phyloP scores from a whole-genome alignment of 2,888 invertebrate species.

The Drosophila stalkeri region DNA sequence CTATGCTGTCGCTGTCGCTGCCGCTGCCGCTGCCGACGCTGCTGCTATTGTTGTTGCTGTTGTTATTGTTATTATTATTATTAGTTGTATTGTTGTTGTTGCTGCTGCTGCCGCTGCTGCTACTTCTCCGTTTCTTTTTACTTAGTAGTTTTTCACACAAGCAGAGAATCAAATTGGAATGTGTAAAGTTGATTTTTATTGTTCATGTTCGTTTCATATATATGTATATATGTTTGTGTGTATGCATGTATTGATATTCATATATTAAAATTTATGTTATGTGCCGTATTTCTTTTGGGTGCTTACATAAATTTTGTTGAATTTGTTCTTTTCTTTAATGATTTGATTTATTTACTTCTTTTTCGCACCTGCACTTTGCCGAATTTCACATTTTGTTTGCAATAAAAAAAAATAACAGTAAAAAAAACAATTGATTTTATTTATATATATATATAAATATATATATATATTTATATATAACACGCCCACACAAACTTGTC shows the following conservation, averaged over 20 bases:
- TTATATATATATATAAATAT: not conserved
- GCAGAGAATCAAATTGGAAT: slow-evolving; percentile 72
- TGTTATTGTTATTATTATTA: slow-evolving; percentile 26
- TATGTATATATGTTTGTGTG: not conserved
- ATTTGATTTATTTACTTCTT: slow-evolving; percentile 8
- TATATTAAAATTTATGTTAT: slow-evolving; percentile 34
- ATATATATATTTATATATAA: not conserved
- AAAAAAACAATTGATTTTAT: slow-evolving; percentile 20
- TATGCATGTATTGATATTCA: slow-evolving; percentile 11
- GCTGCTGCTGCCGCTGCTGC: slow-evolving; percentile 25
- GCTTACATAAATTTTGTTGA: slow-evolving; percentile 59
- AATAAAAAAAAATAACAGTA: slow-evolving; percentile 21
- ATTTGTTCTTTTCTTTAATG: slow-evolving; percentile 20
- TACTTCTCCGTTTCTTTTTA: slow-evolving; percentile 51
- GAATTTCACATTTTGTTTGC: slow-evolving; percentile 31
- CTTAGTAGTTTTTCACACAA: slow-evolving; percentile 70
- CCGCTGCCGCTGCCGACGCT: slow-evolving; percentile 26
- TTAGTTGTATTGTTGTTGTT: slow-evolving; percentile 18
- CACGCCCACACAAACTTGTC: slow-evolving; percentile 32
- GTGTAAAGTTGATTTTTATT: slow-evolving; percentile 54
- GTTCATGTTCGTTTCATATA: slow-evolving; percentile 33
- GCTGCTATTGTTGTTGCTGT: slow-evolving; percentile 20
- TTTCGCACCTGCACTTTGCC: slow-evolving; percentile 38
- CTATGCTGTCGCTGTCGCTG: slow-evolving; percentile 42
- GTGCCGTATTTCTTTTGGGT: slow-evolving; percentile 36